These are phyloP conservation scores for Hylomyscus alleni DNA, from an alignment of 2,797 vertebrate species.

Conservation along the genomic window DNA sequence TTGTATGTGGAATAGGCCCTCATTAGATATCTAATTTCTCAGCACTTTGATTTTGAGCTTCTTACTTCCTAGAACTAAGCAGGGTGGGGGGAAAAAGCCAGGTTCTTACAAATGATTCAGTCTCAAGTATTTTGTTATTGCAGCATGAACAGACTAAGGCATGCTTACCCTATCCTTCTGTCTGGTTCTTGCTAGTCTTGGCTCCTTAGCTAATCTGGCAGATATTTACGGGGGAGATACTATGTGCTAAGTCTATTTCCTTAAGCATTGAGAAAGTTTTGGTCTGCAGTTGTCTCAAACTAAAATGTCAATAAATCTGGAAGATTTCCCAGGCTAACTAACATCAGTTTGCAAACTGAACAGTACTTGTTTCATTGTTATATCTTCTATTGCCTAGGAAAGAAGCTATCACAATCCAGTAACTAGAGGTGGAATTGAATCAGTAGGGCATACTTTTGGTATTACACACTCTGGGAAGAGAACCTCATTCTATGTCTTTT, in stretches of 20 bases:
- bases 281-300: not conserved
- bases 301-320: not conserved
- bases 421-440: slow-evolving; percentile 46
- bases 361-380: not conserved
- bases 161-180: not conserved
- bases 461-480: not conserved
- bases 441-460: not conserved
- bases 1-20: not conserved
- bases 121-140: slow-evolving; percentile 12
- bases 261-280: not conserved
- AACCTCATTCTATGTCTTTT: not conserved
- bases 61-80: not conserved
- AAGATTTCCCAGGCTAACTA: not conserved
- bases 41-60: not conserved
- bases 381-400: not conserved
- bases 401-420: slow-evolving; percentile 44
- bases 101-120: not conserved
- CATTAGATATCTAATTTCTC: not conserved
- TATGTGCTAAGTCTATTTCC: not conserved
- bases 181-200: slow-evolving; percentile 7
- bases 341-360: not conserved
- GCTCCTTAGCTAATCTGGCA: slow-evolving; percentile 30
- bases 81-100: not conserved
- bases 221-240: slow-evolving; percentile 14
- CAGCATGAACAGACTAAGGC: not conserved